These are phyloP conservation scores for Dolichopus griseipennis DNA, from an alignment of 2,888 invertebrate species.

Conservation along the genomic window DNA sequence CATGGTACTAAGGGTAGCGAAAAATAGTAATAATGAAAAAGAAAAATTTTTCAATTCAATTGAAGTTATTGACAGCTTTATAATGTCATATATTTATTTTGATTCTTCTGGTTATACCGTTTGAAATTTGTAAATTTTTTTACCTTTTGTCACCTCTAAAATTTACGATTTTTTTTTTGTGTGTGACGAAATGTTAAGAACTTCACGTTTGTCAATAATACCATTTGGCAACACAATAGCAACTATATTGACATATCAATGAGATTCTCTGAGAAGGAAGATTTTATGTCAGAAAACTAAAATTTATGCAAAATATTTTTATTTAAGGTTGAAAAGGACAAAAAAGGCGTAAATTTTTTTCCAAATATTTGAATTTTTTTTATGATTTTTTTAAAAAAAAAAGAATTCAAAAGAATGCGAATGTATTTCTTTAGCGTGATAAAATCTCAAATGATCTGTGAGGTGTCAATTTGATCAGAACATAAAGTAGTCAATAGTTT, in stretches of 20 bases:
- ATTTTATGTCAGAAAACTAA: not conserved
- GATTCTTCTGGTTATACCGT: not conserved
- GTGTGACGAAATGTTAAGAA: not conserved
- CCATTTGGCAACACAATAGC: not conserved
- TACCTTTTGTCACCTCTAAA: not conserved
- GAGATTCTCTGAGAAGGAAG: not conserved
- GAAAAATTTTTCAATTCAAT: not conserved
- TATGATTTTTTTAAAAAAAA: not conserved
- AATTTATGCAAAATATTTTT: not conserved
- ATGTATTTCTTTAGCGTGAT: not conserved
- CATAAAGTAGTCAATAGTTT: not conserved
- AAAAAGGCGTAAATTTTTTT: not conserved
- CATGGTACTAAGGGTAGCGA: too few species aligned
- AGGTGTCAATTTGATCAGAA: not conserved
- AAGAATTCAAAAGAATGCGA: not conserved
- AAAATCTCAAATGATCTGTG: not conserved
- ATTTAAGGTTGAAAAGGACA: not conserved
- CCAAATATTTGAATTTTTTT: not conserved
- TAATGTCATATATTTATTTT: not conserved
- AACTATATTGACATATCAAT: not conserved
- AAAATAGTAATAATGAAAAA: too few species aligned
- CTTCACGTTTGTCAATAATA: not conserved
- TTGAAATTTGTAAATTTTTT: not conserved
- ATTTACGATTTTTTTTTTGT: not conserved
- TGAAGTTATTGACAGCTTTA: not conserved